These are phyloP conservation scores for Rhabdornis inornatus DNA, from an alignment of 2,113 vertebrate species.

Conservation along the genomic window DNA sequence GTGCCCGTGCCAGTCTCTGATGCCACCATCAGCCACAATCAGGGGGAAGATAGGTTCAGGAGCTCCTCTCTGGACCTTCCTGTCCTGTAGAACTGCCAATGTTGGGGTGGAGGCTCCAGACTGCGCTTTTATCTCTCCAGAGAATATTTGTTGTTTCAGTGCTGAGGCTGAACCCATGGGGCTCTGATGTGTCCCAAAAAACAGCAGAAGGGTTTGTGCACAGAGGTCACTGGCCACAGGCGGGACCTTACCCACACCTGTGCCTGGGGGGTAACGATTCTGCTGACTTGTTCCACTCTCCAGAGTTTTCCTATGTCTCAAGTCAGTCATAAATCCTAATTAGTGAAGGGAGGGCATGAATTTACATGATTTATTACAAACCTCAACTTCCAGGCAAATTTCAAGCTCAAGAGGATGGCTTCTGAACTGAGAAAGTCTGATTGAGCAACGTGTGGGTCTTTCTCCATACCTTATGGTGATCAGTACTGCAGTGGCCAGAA, in stretches of 20 bases:
- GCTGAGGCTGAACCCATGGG: not conserved
- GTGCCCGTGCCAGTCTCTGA: not conserved
- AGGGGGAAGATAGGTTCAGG: not conserved
- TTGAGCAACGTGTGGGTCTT: rapidly evolving
- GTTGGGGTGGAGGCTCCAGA: rapidly evolving
- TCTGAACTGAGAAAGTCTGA: not conserved
- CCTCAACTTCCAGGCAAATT: not conserved
- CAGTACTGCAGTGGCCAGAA: not conserved
- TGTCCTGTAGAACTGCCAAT: rapidly evolving
- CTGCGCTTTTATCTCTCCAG: not conserved
- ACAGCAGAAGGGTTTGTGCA: not conserved
- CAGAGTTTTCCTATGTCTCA: not conserved
- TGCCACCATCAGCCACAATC: not conserved
- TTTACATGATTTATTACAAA: not conserved
- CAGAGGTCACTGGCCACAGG: rapidly evolving
- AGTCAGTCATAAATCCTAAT: not conserved
- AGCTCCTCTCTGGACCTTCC: not conserved
- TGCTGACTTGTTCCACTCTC: not conserved
- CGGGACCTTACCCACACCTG: rapidly evolving
- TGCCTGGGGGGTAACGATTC: not conserved
- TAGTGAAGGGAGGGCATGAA: not conserved
- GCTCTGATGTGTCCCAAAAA: not conserved
- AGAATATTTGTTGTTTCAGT: not conserved
- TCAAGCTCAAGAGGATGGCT: not conserved
- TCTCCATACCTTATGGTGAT: not conserved